phyloP scores from a whole-genome alignment of 2,113 vertebrate genomes.

The Upupa epops region DNA sequence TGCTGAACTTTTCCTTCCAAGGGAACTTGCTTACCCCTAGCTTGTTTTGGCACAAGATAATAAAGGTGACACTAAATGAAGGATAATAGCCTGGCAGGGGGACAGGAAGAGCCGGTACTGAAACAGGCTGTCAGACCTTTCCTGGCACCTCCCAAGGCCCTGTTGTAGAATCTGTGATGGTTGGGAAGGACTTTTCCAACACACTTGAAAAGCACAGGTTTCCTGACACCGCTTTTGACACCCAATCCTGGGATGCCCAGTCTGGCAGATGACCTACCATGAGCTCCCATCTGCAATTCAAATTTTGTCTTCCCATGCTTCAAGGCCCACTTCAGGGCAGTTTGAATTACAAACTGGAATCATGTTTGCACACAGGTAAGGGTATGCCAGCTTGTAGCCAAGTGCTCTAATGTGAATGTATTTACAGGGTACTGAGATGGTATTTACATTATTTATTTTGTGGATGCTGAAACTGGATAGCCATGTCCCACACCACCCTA shows the following conservation, averaged over 20 bases:
- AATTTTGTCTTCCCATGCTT: not conserved
- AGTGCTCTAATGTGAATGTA: not conserved
- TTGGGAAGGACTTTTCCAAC: not conserved
- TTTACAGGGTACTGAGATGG: not conserved
- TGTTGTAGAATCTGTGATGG: accelerated
- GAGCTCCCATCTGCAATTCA: not conserved
- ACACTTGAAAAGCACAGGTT: not conserved
- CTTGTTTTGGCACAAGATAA: not conserved
- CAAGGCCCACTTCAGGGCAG: not conserved
- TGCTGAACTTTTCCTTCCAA: not conserved
- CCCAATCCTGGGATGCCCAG: not conserved
- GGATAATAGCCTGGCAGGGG: not conserved
- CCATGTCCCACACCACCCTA: not conserved
- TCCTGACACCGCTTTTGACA: not conserved
- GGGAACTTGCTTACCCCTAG: not conserved
- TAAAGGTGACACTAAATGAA: not conserved
- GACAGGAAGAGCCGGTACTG: not conserved
- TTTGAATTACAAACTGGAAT: not conserved
- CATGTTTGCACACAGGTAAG: not conserved
- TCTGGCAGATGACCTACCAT: not conserved
- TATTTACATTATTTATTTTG: not conserved
- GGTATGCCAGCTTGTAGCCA: not conserved
- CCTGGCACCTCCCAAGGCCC: not conserved
- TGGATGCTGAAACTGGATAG: not conserved
- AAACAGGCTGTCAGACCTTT: not conserved